phyloP scores from a whole-genome alignment of 2,113 vertebrate genomes.

The Chrysochloris asiatica region DNA sequence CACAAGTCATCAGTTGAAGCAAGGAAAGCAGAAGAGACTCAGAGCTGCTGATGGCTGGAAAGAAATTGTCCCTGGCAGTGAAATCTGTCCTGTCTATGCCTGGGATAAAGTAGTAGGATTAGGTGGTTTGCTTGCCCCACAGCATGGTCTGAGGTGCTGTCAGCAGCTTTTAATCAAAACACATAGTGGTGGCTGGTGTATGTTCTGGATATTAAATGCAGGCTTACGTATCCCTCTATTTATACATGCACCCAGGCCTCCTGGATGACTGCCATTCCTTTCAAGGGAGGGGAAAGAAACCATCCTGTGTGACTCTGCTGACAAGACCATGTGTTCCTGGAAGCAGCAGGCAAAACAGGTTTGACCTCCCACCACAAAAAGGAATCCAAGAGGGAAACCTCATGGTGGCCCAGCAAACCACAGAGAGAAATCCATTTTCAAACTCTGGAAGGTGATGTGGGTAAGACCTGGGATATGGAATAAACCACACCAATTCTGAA shows the following conservation, averaged over 20 bases:
- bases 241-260: constrained; percentile 56
- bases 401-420: constrained; percentile 41
- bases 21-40: neutral
- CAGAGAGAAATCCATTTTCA: constrained; percentile 50
- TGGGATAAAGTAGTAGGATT: constrained; percentile 32
- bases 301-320: neutral
- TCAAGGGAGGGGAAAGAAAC: constrained; percentile 70
- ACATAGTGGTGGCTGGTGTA: neutral
- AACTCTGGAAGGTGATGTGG: neutral
- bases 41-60: constrained; percentile 28
- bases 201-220: constrained; percentile 46
- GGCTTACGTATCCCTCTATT: constrained; percentile 75
- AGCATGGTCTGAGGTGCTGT: constrained; percentile 26
- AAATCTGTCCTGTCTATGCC: neutral
- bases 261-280: constrained; percentile 70
- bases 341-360: constrained; percentile 52
- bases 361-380: constrained; percentile 63
- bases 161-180: constrained; percentile 56
- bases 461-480: neutral
- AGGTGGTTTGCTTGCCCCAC: constrained; percentile 60
- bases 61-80: constrained; percentile 34
- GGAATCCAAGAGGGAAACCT: constrained; percentile 48
- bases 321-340: constrained; percentile 63
- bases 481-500: neutral
- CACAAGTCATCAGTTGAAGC: neutral